Conservation (phyloP, 2,113 vertebrate species). For the Heliornis fulica region DNA sequence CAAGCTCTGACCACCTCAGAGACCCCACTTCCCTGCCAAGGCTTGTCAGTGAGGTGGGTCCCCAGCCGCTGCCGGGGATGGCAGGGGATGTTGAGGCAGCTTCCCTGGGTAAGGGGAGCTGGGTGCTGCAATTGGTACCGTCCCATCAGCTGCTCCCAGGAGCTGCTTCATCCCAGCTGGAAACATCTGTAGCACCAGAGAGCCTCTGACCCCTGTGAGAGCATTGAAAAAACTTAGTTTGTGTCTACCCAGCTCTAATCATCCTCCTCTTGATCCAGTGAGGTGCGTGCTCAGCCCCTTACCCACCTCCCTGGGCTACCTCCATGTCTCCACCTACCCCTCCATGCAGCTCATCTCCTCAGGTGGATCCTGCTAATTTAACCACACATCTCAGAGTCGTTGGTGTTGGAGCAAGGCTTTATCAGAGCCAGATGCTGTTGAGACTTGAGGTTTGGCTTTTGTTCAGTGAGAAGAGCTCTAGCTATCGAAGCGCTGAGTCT, state of each 20-base stretch:
- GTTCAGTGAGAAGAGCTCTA: constrained; percentile 37
- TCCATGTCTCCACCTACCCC: neutral
- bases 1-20: neutral
- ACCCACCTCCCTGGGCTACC: neutral
- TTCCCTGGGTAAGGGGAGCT: neutral
- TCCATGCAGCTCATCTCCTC: neutral
- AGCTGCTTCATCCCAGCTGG: neutral
- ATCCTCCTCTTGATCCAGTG: neutral
- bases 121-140: neutral
- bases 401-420: constrained; percentile 23
- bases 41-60: neutral
- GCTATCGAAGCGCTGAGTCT: constrained; percentile 22
- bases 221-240: neutral
- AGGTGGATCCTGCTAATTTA: neutral
- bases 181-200: neutral
- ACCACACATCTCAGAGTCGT: neutral
- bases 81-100: neutral
- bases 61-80: neutral
- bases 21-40: neutral
- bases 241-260: neutral
- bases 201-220: fast-evolving
- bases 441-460: constrained; percentile 60
- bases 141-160: neutral
- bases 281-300: neutral
- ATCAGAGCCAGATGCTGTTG: constrained; percentile 49